phyloP scores from a whole-genome alignment of 2,113 vertebrate genomes.

The Bos indicus region DNA sequence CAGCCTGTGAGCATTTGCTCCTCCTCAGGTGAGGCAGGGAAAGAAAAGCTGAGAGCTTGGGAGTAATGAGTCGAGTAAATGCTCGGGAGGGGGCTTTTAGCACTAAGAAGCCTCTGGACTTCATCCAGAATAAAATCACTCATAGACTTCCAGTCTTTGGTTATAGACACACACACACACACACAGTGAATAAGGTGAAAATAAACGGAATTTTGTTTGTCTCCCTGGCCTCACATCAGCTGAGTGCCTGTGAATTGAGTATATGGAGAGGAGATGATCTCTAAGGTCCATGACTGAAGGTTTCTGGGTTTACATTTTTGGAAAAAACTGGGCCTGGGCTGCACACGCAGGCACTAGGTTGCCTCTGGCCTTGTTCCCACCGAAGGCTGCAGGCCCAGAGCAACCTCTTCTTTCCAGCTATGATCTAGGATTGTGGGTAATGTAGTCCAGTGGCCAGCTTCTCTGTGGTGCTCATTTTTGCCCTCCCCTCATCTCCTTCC shows the following conservation, averaged over 20 bases:
- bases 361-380: background rate
- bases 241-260: background rate
- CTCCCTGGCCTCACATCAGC: background rate
- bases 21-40: background rate
- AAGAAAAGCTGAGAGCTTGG: background rate
- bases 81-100: background rate
- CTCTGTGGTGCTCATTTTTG: background rate
- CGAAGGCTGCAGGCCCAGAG: background rate
- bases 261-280: background rate
- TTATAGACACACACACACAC: background rate
- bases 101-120: background rate
- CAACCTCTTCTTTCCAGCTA: background rate
- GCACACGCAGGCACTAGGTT: background rate
- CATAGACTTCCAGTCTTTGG: background rate
- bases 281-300: background rate
- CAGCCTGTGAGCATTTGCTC: background rate
- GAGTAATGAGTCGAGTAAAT: background rate
- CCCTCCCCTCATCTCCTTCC: background rate
- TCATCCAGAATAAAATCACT: background rate
- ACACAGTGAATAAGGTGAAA: background rate
- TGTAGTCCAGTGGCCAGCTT: slow-evolving; percentile 22
- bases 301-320: background rate
- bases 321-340: too few species aligned
- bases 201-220: background rate
- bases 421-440: slow-evolving; percentile 43